Percentiles rank a stretch among this genome's conserved stretches.
These are phyloP conservation scores for Laticauda laticaudata DNA, from an alignment of 2,113 vertebrate genomes.

Conservation along the genomic window DNA sequence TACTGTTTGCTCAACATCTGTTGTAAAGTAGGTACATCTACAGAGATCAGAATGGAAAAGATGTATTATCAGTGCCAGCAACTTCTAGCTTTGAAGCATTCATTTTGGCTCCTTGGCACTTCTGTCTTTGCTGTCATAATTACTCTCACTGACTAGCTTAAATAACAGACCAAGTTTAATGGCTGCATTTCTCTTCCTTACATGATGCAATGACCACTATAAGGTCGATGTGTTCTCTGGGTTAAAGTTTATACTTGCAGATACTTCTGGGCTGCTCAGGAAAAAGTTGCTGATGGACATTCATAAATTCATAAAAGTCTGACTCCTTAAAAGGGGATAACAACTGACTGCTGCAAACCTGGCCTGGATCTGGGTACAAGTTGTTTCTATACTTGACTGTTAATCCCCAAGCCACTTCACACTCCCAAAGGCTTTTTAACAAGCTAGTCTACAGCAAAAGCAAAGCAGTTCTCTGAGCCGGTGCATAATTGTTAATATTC, in stretches of 20 bases:
- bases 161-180: not conserved
- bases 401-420: slow-evolving; percentile 30
- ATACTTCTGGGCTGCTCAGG: not conserved
- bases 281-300: not conserved
- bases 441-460: slow-evolving; percentile 42
- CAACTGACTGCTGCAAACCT: slow-evolving; percentile 20
- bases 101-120: not conserved
- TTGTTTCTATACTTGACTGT: slow-evolving; percentile 9
- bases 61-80: slow-evolving; percentile 27
- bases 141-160: not conserved
- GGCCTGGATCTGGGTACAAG: slow-evolving; percentile 29
- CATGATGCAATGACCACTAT: not conserved
- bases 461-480: slow-evolving; percentile 56
- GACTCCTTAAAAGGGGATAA: not conserved
- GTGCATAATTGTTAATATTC: slow-evolving; percentile 60
- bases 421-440: slow-evolving; percentile 26
- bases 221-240: not conserved
- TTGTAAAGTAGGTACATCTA: slow-evolving; percentile 14
- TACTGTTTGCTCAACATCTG: slow-evolving; percentile 16
- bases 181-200: not conserved
- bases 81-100: slow-evolving; percentile 20
- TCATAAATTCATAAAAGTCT: slow-evolving; percentile 23
- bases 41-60: slow-evolving; percentile 26
- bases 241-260: slow-evolving; percentile 1
- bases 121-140: not conserved